phyloP scores from a whole-genome alignment of 2,888 invertebrate species.

The Automeris io region DNA sequence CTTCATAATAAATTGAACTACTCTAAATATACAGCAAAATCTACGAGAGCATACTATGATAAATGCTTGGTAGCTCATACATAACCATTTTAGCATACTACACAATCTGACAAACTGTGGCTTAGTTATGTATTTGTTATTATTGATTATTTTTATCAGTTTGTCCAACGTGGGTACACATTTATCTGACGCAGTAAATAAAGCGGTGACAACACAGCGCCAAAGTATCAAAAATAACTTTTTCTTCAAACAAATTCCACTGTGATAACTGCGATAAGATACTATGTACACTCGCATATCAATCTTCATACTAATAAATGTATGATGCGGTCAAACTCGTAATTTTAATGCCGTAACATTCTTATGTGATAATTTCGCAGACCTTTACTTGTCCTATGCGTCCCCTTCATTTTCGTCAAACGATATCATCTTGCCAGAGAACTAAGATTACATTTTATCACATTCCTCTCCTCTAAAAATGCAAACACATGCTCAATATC shows the following conservation, averaged over 20 bases:
- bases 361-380: too few relatives aligned
- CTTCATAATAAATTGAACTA: too few relatives aligned
- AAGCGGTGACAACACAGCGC: slow-evolving; percentile 30
- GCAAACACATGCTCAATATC: too few relatives aligned
- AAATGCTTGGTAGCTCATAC: too few relatives aligned
- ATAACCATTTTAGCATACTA: not conserved
- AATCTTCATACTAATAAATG: slow-evolving; percentile 3
- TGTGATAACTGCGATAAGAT: slow-evolving; percentile 38
- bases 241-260: slow-evolving; percentile 44
- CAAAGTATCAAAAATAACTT: slow-evolving; percentile 42
- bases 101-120: not conserved
- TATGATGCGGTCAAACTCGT: slow-evolving; percentile 1
- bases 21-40: too few relatives aligned
- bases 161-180: slow-evolving; percentile 12
- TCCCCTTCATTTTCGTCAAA: too few relatives aligned
- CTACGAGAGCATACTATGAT: too few relatives aligned
- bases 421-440: too few relatives aligned
- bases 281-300: slow-evolving; percentile 7
- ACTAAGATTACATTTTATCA: too few relatives aligned
- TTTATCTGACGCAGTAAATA: slow-evolving; percentile 23
- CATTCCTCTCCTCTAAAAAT: too few relatives aligned
- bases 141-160: slow-evolving; percentile 19
- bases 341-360: too few relatives aligned
- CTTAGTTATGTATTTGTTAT: slow-evolving; percentile 3
- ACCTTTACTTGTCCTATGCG: too few relatives aligned